These are phyloP conservation scores for Asobara japonica DNA, from an alignment of 1,140 invertebrate genomes.

Conservation along the genomic window DNA sequence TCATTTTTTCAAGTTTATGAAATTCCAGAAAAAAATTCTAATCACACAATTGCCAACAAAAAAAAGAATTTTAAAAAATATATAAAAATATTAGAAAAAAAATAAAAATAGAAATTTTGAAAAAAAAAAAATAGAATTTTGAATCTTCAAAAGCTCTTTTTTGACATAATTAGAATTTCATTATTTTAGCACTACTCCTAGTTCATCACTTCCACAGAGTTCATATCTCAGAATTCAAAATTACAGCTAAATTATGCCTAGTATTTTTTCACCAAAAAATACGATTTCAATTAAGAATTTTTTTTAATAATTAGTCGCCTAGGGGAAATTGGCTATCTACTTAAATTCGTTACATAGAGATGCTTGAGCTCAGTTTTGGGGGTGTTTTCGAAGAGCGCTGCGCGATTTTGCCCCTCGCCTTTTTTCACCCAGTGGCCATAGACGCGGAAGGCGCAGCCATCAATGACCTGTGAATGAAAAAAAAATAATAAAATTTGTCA, in stretches of 20 bases:
- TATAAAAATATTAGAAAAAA: too few relatives aligned
- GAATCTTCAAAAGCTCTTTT: not conserved
- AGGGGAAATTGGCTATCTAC: slow-evolving; percentile 70
- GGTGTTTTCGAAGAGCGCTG: slow-evolving; percentile 96
- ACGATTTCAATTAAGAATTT: not conserved
- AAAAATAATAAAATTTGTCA: not conserved
- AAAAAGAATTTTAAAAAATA: too few relatives aligned
- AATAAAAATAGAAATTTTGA: too few relatives aligned
- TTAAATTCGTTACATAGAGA: slow-evolving; percentile 83
- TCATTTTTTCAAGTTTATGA: too few relatives aligned
- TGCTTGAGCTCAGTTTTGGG: slow-evolving; percentile 90
- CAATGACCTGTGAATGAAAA: slow-evolving; percentile 82
- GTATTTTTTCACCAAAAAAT: not conserved
- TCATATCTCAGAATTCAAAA: not conserved
- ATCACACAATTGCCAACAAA: too few relatives aligned
- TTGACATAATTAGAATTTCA: too few relatives aligned
- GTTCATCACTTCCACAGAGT: too few relatives aligned
- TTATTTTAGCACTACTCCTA: not conserved
- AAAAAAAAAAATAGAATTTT: too few relatives aligned
- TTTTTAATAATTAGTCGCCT: not conserved
- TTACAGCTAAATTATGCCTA: not conserved
- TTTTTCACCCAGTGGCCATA: slow-evolving; percentile 99
- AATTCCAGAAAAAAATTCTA: too few relatives aligned
- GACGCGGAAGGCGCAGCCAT: slow-evolving; percentile 96
- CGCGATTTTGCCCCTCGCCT: slow-evolving; percentile 96